Evolutionary conservation across 2,888 invertebrate genomes (phyloP), one percentile per base, ranked within the genome.

Genomic region (Meiosimyza platycephala): DNA sequence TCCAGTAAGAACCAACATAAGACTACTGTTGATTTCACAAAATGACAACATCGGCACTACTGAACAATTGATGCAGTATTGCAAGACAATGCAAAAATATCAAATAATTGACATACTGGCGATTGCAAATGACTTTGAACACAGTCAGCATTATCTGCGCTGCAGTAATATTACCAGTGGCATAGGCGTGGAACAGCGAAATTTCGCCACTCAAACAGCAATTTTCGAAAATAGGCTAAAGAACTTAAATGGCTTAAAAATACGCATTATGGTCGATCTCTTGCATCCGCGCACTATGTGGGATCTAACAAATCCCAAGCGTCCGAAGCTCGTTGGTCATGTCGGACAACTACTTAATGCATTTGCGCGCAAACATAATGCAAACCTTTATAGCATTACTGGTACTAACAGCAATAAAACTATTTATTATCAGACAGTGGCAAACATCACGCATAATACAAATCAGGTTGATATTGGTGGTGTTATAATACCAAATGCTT

Each of bases 191-290:
- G 40, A 40, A 40, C 40, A 40, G 9, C 40, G 40, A 40, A 40
- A 40, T 0, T 40, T 40, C 40, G 6, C 0, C 40, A 6, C 4
- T 2, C 40, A 40, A 9, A 40, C 40, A 6, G 9, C 6, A 1
- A 72, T 81, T n/a, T 81, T 74, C n/a, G 71, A 76, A 13, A 72
- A 82, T 62, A 78, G 80, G 28, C 79, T 82, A 40, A 18, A 5
- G 0, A 74, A 81, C 15, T 78, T 82, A 79, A 66, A 57, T 0
- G 78, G 82, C 0, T 57, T 54, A 1, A 0, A 57, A 0, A 76
- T 81, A 0, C 63, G 12, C n/a, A 78, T 70, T 0, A 73, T 76
- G 4, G 47, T 74, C 0, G 80, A 81, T 72, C 72, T 76, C 3
- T 0, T 78, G 55, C 66, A 71, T 3, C 81, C 82, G 0, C 75